Conservation (phyloP, 2,888 invertebrate species). For the Himalopsyche kuldschensis region DNA sequence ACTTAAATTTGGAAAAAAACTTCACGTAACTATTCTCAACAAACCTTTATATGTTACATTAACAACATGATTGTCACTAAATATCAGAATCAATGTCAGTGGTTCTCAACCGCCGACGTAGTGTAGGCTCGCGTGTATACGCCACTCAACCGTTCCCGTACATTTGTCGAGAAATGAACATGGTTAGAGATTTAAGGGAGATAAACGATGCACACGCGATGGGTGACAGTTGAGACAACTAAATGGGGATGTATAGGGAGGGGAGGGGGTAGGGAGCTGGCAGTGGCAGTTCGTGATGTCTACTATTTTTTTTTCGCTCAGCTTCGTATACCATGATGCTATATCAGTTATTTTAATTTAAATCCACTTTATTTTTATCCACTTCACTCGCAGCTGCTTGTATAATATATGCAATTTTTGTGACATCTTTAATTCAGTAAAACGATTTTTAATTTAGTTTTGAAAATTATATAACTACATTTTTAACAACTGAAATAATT, state of each 20-base stretch:
- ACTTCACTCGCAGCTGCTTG: neutral
- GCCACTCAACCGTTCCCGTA: neutral
- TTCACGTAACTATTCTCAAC: too few relatives aligned
- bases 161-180: slow-evolving; percentile 26
- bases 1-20: too few relatives aligned
- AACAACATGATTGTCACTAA: neutral
- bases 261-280: neutral
- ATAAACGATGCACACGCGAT: slow-evolving; percentile 19
- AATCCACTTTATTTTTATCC: neutral
- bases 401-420: too few relatives aligned
- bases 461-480: too few relatives aligned
- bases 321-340: neutral
- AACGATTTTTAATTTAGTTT: too few relatives aligned
- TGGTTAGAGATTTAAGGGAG: slow-evolving; percentile 25
- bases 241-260: neutral
- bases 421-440: too few relatives aligned
- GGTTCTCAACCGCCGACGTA: neutral
- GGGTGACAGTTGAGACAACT: slow-evolving; percentile 17
- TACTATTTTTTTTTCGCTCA: slow-evolving; percentile 18
- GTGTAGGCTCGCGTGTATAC: neutral
- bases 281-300: neutral
- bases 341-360: neutral
- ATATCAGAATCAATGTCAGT: neutral
- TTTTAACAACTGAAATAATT: too few relatives aligned
- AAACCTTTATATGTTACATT: too few relatives aligned